Evolutionary conservation across 2,113 vertebrate species (phyloP).

Genomic region (Perccottus glenii): DNA sequence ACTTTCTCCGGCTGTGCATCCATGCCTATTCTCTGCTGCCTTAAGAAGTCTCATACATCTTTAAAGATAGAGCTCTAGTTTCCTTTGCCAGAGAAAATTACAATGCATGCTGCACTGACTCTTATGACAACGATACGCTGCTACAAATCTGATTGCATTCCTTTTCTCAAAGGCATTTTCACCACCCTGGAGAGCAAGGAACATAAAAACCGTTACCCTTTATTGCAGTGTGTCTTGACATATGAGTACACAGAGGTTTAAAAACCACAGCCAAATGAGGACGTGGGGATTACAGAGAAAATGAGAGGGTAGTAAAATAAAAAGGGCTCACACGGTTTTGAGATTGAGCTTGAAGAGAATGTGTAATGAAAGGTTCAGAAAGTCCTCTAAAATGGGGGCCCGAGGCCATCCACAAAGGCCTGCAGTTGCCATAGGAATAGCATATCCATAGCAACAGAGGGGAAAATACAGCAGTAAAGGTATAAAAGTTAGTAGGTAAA

Average conservation of each 20-base stretch:
- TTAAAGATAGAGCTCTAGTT: conserved; percentile 78
- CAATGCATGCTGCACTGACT: conserved; percentile 32
- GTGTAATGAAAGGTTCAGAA: conserved; percentile 71
- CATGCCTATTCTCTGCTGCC: conserved; percentile 24
- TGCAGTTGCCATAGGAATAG: conserved; percentile 82
- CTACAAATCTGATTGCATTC: conserved; percentile 62
- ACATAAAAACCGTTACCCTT: background rate
- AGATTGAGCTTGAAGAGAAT: conserved; percentile 69
- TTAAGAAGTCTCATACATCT: conserved; percentile 75
- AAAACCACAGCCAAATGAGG: background rate
- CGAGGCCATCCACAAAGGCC: conserved; percentile 72
- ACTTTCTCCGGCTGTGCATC: conserved; percentile 57
- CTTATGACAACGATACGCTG: conserved; percentile 40
- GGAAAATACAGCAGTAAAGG: conserved; percentile 63
- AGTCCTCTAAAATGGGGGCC: conserved; percentile 67
- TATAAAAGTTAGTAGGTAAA: conserved; percentile 62
- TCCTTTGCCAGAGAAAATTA: conserved; percentile 60
- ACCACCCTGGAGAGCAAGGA: background rate
- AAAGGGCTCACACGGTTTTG: conserved; percentile 5
- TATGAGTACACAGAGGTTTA: background rate
- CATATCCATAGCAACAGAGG: conserved; percentile 81
- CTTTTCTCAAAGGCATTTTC: background rate
- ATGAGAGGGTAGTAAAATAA: background rate
- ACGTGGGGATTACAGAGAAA: background rate
- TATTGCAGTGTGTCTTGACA: background rate